phyloP scores from a whole-genome alignment of 2,113 vertebrate genomes.

The Ondatra zibethicus region DNA sequence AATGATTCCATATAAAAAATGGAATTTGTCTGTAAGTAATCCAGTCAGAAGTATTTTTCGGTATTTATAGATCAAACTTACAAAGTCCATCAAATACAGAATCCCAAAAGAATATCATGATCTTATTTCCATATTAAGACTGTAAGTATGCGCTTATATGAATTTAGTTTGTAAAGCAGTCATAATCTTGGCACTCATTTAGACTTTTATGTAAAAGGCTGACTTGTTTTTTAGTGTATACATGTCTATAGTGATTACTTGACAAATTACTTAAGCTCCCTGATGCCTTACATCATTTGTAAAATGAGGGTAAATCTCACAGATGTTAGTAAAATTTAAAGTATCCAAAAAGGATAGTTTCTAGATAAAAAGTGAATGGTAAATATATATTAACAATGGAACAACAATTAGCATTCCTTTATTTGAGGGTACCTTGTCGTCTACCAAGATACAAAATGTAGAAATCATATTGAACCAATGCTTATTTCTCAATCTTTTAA shows the following conservation, averaged over 20 bases:
- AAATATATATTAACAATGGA: conserved; percentile 21
- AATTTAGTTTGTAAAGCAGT: not conserved
- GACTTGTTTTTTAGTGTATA: not conserved
- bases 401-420: not conserved
- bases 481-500: not conserved
- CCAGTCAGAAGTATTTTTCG: not conserved
- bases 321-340: conserved; percentile 31
- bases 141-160: not conserved
- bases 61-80: conserved; percentile 24
- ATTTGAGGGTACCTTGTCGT: not conserved
- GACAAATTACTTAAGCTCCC: conserved; percentile 36
- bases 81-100: conserved; percentile 15
- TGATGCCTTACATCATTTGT: conserved; percentile 1
- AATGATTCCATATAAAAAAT: conserved; percentile 6
- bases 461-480: not conserved
- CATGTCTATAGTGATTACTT: conserved; percentile 38
- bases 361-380: not conserved
- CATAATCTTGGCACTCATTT: not conserved
- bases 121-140: conserved; percentile 49
- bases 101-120: conserved; percentile 13
- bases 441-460: not conserved
- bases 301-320: not conserved
- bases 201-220: not conserved
- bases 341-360: not conserved
- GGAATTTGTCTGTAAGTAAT: not conserved